Evolutionary conservation across 2,797 vertebrate species (phyloP).

Genomic region (Pithecia hirsuta): DNA sequence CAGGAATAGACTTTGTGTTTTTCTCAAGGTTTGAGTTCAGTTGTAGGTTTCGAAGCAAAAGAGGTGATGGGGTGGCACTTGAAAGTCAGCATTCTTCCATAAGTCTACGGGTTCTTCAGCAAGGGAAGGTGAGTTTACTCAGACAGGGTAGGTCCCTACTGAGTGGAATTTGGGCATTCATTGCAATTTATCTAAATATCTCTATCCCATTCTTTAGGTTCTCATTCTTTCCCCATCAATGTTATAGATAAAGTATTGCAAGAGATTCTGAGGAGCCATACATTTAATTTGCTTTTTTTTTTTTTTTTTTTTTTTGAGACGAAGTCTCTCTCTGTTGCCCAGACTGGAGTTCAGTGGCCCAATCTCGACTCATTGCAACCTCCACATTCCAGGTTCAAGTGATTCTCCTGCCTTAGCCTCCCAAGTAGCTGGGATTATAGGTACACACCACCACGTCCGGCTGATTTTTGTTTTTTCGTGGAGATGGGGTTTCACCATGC

Average conservation of each 20-base stretch:
- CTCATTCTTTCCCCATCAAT: neutral
- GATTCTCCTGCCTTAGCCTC: too few species aligned
- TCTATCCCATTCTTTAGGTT: neutral
- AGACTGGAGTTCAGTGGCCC: too few species aligned
- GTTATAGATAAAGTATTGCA: neutral
- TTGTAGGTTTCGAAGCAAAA: neutral
- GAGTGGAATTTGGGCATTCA: neutral
- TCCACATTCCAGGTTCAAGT: too few species aligned
- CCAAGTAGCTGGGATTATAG: too few species aligned
- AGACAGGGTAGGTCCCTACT: neutral
- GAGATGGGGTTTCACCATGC: too few species aligned
- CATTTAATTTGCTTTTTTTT: neutral
- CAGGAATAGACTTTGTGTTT: neutral
- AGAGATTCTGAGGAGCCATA: neutral
- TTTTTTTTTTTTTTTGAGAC: too few species aligned
- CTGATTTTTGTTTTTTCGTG: too few species aligned
- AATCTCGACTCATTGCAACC: too few species aligned
- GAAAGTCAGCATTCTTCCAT: neutral
- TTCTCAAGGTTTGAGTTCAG: neutral
- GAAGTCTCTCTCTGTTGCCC: too few species aligned
- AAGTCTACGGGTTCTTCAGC: neutral
- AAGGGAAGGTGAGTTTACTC: neutral
- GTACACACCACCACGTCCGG: accelerated
- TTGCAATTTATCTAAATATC: neutral
- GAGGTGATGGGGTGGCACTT: neutral